Conservation (phyloP, 2,797 vertebrate genomes). For the Streptopelia turtur region DNA sequence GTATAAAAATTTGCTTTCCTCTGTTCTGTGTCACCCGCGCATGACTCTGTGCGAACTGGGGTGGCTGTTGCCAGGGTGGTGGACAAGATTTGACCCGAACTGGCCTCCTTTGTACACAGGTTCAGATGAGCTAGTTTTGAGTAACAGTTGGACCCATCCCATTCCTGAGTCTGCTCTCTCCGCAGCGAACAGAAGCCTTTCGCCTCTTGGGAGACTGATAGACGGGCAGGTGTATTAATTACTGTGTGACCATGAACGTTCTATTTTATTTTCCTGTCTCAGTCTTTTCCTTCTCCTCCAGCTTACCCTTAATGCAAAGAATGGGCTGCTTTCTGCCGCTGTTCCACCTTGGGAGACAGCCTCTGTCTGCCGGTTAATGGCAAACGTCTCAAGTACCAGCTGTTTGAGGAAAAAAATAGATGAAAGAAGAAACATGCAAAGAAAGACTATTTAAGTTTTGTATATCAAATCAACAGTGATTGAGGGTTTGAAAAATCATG, state of each 20-base stretch:
- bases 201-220: background rate
- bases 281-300: background rate
- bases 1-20: background rate
- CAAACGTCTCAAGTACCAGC: background rate
- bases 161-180: background rate
- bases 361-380: background rate
- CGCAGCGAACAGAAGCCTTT: background rate
- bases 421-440: background rate
- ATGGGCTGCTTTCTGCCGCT: background rate
- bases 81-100: background rate
- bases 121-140: background rate
- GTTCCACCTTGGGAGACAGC: background rate
- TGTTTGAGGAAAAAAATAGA: background rate
- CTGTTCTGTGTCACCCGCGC: accelerated
- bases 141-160: background rate
- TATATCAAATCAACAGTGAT: background rate
- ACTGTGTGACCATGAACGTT: background rate
- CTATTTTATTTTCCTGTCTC: background rate
- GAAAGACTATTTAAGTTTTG: background rate
- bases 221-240: background rate
- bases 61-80: background rate
- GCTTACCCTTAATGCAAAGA: background rate
- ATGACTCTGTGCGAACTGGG: background rate
- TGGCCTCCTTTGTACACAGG: background rate
- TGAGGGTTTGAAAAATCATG: background rate